Base-by-base conservation (phyloP, 1,140 invertebrate genomes). In the Drepana arcuata region DNA sequence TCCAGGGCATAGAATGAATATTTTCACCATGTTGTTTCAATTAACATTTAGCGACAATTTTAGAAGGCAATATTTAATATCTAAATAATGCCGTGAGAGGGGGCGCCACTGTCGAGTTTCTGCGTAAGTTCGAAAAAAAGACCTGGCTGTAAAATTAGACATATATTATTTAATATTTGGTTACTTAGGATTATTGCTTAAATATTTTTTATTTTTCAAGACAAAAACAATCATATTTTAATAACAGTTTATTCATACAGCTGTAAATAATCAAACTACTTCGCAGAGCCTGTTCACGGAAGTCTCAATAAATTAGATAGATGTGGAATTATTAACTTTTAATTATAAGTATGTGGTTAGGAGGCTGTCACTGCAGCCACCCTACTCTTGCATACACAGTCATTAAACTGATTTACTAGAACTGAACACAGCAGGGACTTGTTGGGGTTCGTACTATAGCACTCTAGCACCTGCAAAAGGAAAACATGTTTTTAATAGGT, bases 241-340 rank as follows among this genome's bases (percentile, higher is more conserved):
- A 72, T 68, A 77, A 75, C 72, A 80, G 60, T 78, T 75, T 80
- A 78, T 74, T 77, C 53, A 70, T 73, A 79, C 60, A 74, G 61
- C 46, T 66, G 62, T 80, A 70, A 53, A 51, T 56, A 69, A 59
- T 71, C 62, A 66, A 69, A 50, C 75, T 80, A 80, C 71, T 48
- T 55, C 51, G 23, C 51, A 59, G 49, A 44, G 41, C 57, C 41
- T 41, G 29, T 36, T 26, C 16, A 16, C n/a, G 16, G 14, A 25
- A 12, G 34, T 16, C 37, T 32, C 13, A 10, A 21, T 21, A 21
- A 21, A 10, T 26, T 6, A 6, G 25, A 28, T 34, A 24, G 13
- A 34, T 34, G 16, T 32, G 35, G 36, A 41, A 41, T 34, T 39
- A 31, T 46, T 53, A 41, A 41, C 31, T 39, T 28, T 46, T 53